These are phyloP conservation scores for Tachypleus tridentatus DNA, from an alignment of 1,140 invertebrate genomes.

Conservation along the genomic window DNA sequence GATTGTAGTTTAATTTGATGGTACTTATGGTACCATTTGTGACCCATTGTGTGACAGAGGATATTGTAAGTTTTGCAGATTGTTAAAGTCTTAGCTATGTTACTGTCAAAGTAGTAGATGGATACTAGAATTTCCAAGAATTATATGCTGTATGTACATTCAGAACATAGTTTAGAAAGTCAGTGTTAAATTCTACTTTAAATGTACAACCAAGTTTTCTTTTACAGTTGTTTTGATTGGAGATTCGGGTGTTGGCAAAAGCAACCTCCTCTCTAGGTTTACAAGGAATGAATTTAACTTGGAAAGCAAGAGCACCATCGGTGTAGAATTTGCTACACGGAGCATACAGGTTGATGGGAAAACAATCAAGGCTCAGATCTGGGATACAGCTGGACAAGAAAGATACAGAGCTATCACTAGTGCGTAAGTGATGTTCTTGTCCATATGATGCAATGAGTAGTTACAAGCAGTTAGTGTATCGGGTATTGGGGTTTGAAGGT, in stretches of 20 bases:
- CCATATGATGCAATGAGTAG: neutral
- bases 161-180: no score
- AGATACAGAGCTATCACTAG: constrained; percentile 96
- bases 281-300: constrained; percentile 99
- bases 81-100: no score
- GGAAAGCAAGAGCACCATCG: constrained; percentile 99
- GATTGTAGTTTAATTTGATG: no score
- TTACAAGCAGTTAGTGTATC: neutral
- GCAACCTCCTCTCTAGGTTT: constrained; percentile 96
- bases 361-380: constrained; percentile 86
- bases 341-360: constrained; percentile 79
- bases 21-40: no score
- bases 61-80: no score
- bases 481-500: neutral
- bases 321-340: constrained; percentile 98
- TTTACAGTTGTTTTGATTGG: constrained; percentile 98
- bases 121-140: no score
- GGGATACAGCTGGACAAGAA: constrained; percentile 99
- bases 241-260: constrained; percentile 98
- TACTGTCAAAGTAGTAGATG: no score
- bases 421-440: constrained; percentile 50
- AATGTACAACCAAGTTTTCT: no score
- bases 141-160: no score
- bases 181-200: no score
- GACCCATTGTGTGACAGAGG: no score